Conservation (phyloP, 2,797 vertebrate genomes). For the Scolopax rusticola region DNA sequence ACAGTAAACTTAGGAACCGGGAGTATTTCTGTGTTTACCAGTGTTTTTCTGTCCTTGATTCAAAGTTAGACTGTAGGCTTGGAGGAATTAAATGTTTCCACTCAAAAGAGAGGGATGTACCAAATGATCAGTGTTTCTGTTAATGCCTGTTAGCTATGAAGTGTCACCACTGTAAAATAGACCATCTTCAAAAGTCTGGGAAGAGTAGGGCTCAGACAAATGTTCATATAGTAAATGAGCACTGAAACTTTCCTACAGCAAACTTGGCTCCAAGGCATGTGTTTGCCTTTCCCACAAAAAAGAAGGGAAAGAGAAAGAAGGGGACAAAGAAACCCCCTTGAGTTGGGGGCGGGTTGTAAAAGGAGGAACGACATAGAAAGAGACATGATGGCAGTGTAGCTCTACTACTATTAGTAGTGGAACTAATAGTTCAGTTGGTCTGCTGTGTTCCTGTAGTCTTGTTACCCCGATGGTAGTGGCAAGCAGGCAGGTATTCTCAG, state of each 20-base stretch:
- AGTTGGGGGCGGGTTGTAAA: neutral
- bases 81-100: neutral
- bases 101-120: no score
- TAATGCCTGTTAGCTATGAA: slow-evolving; percentile 31
- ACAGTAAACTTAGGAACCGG: neutral
- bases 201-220: neutral
- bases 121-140: neutral
- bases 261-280: neutral
- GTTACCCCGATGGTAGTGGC: neutral
- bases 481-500: neutral
- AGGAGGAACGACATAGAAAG: neutral
- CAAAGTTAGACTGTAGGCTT: neutral
- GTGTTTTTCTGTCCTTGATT: neutral
- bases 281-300: slow-evolving; percentile 36
- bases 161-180: slow-evolving; percentile 3
- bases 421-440: neutral
- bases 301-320: neutral
- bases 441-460: neutral
- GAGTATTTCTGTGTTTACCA: neutral
- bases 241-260: neutral
- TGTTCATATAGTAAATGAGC: slow-evolving; percentile 16
- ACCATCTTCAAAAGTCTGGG: neutral
- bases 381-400: neutral
- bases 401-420: neutral
- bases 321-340: neutral